Evolutionary conservation across 2,113 vertebrate genomes (phyloP), one percentile per base, ranked within the genome.

Genomic region (Gambusia affinis): DNA sequence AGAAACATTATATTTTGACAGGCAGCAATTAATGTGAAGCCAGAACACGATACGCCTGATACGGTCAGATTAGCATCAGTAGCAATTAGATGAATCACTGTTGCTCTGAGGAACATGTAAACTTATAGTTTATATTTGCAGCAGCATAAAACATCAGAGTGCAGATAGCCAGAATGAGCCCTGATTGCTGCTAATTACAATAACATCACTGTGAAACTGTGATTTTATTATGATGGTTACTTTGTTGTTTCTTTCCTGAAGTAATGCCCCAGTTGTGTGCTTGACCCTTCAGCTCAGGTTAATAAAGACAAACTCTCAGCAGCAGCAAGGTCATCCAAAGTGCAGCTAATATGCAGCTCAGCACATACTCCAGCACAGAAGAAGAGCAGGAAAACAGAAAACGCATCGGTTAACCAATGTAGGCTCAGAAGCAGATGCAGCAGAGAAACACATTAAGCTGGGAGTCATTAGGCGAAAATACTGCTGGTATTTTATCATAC

Each of bases 281-380:
- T 73, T 73, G 83, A 79, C 42, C 12, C 22, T 42, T 64, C 64
- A 17, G 64, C 29, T 78, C 8, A 74, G 74, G 54, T 60, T 77
- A 82, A 79, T 79, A 80, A 72, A 85, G 77, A 73, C 37, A 28
- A 31, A 64, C 37, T 39, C 12, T 76, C 42, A 86, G 67, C 5
- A 39, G 67, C 70, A 72, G 39, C 86, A 89, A 90, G 87, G 89
- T 92, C 87, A 92, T 82, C 77, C 67, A 54, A 85, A 76, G 79
- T 75, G 82, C 68, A 19, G 84, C 80, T 84, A 79, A 89, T 80
- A 60, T 54, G 74, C 54, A 78, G 76, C 82, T 47, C 83, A 80
- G 81, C 74, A 47, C 64, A 77, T 60, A 35, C 39, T 69, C 27
- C 42, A 67, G 37, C 69, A 29, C 37, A 30, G 57, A 35, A 78